Evolutionary conservation across 1,140 invertebrate species (phyloP), one percentile per base, ranked within the genome.

Genomic region (Brachionus asplanchnoidis): DNA sequence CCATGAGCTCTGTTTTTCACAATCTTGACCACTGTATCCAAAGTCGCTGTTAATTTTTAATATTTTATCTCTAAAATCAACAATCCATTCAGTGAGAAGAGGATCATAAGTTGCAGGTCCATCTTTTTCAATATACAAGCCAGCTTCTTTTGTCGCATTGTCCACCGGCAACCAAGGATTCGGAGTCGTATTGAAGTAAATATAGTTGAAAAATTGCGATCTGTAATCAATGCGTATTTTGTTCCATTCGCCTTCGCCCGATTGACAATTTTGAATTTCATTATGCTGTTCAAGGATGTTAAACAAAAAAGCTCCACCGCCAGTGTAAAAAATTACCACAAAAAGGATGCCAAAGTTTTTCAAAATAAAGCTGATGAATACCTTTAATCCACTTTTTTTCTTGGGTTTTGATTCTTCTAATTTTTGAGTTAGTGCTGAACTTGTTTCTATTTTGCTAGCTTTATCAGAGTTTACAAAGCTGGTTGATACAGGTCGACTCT

Each of bases 321-420:
- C 93, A n/a, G 94, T 95, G 89, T 97, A 97, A 7, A 94, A 94
- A 65, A 98, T 93, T 42, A 98, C 95, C 56, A 97, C 91, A 78
- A 93, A 93, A 86, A 95, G 94, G 85, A 98, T 94, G 26, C 95
- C 96, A 8, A 97, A 93, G 90, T 97, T 96, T 88, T 94, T 96
- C 90, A 97, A 97, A 14, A 77, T 75, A 46, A 84, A 84, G 8
- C n/a, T 12, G 12, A 73, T 14, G 23, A 53, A 32, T 9, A 20
- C 12, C 12, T 36, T 32, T 4, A 70, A 20, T 14, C 14, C 65
- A 20, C 46, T 75, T 70, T 75, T 60, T 28, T 60, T 73, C 23
- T 77, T 77, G 8, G 73, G 42, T 23, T 77, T 36, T 14, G 36
- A 17, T 14, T 50, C 9, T 36, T 77, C 23, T 20, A 3, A 2